These are phyloP conservation scores for Arctopsyche grandis DNA, from an alignment of 1,140 invertebrate species.

Conservation along the genomic window DNA sequence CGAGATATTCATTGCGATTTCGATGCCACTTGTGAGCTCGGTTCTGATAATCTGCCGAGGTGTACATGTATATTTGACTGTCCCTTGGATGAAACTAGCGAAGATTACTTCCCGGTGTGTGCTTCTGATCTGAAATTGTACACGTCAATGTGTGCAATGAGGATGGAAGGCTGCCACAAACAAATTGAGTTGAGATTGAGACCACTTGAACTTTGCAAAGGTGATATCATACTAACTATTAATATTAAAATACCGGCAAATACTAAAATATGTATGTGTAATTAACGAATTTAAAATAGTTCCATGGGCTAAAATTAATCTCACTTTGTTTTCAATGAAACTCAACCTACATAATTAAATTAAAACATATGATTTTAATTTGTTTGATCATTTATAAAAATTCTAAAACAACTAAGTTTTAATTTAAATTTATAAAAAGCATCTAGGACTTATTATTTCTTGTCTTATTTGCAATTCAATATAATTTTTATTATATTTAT, in stretches of 20 bases:
- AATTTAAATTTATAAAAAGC: too few relatives aligned
- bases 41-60: conserved; percentile 77
- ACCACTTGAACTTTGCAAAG: conserved; percentile 85
- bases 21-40: conserved; percentile 83
- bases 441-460: too few relatives aligned
- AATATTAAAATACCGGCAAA: background rate
- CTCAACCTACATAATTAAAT: background rate
- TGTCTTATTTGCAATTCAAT: too few relatives aligned
- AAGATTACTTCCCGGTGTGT: conserved; percentile 79
- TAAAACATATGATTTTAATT: background rate
- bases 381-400: too few relatives aligned
- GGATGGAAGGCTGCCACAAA: conserved; percentile 84
- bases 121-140: conserved; percentile 86
- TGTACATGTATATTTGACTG: conserved; percentile 83
- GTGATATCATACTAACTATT: conserved; percentile 59
- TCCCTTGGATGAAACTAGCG: conserved; percentile 62
- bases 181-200: conserved; percentile 82
- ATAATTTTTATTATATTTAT: too few relatives aligned
- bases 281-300: background rate
- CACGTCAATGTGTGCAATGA: conserved; percentile 85
- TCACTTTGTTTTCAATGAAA: background rate
- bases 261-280: background rate
- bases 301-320: too few relatives aligned
- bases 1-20: conserved; percentile 85
- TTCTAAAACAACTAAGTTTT: too few relatives aligned